Conservation (phyloP, 1,140 invertebrate genomes). For the Alviniconcha marisindica region DNA sequence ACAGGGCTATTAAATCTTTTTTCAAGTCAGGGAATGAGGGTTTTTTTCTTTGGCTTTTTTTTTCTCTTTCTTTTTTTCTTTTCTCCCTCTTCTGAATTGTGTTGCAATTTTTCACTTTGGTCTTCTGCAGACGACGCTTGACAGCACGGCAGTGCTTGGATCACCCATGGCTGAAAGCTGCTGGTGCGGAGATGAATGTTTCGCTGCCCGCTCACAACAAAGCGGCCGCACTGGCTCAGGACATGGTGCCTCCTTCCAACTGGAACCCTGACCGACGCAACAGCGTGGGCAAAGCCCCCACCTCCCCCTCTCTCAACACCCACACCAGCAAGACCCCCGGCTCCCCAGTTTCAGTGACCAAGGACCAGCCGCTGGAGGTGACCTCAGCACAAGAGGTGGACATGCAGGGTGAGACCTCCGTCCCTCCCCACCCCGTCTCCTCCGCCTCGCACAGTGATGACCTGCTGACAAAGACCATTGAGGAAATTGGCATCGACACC, state of each 20-base stretch:
- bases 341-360: background rate
- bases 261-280: conserved; percentile 44
- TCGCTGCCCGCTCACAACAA: conserved; percentile 41
- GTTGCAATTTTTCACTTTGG: background rate
- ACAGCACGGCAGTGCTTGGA: conserved; percentile 81
- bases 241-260: conserved; percentile 47
- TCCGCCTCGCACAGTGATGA: background rate
- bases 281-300: conserved; percentile 14
- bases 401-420: too few species aligned
- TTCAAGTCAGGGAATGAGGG: too few species aligned
- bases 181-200: conserved; percentile 37
- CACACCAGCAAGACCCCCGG: background rate
- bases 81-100: background rate
- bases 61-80: background rate
- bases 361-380: background rate
- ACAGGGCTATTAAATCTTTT: too few species aligned
- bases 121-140: conserved; percentile 78
- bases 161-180: conserved; percentile 79
- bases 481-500: conserved; percentile 24
- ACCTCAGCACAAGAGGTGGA: background rate
- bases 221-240: conserved; percentile 43
- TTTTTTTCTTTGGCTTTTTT: too few species aligned
- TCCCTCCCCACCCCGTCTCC: background rate
- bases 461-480: background rate
- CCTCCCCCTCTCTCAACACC: background rate